Conservation (phyloP, 2,113 vertebrate genomes). For the Sardina pilchardus region DNA sequence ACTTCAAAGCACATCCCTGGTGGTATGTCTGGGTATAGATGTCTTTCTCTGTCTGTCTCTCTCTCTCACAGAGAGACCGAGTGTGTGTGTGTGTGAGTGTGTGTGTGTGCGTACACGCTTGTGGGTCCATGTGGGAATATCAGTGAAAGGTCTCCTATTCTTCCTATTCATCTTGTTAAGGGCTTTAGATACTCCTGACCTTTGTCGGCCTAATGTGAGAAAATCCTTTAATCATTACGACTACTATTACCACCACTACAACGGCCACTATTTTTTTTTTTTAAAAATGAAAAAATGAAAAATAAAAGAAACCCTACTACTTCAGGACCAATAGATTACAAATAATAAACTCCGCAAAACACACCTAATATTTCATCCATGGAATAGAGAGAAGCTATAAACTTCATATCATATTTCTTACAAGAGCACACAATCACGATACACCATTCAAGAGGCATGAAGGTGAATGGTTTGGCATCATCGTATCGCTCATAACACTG, state of each 20-base stretch:
- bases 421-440: not conserved
- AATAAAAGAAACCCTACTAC: no score
- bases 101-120: not conserved
- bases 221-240: not conserved
- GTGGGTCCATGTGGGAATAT: not conserved
- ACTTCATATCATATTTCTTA: not conserved
- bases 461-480: not conserved
- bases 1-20: not conserved
- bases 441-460: not conserved
- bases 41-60: not conserved
- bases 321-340: not conserved
- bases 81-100: not conserved
- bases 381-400: not conserved
- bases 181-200: not conserved
- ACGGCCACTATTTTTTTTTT: no score
- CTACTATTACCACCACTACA: not conserved
- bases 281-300: no score
- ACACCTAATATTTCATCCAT: not conserved
- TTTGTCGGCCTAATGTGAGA: not conserved
- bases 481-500: no score
- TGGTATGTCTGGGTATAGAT: not conserved
- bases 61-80: no score
- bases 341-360: not conserved
- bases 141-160: not conserved
- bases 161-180: conserved; percentile 4